Evolutionary conservation across 2,888 invertebrate species (phyloP).

Genomic region (Daptonema setosum): DNA sequence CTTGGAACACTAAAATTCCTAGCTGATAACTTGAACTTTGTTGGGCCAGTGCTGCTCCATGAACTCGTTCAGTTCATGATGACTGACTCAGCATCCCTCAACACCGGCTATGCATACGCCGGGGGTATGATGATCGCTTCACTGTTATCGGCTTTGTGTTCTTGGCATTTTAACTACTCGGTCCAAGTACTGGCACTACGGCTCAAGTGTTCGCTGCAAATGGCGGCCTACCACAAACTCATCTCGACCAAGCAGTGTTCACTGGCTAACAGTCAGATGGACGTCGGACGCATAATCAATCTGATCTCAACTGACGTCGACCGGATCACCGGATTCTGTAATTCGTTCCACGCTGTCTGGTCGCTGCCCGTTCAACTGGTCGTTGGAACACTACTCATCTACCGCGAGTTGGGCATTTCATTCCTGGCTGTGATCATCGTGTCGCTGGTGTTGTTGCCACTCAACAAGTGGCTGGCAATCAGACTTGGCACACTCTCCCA

Average conservation of each 20-base stretch:
- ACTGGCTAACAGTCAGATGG: slow-evolving; percentile 13
- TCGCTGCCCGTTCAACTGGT: slow-evolving; percentile 74
- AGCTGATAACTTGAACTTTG: slow-evolving; percentile 61
- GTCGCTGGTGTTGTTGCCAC: slow-evolving; percentile 64
- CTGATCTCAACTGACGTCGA: slow-evolving; percentile 91
- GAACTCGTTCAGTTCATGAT: slow-evolving; percentile 56
- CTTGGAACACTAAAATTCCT: slow-evolving; percentile 60
- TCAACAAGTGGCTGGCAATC: slow-evolving; percentile 67
- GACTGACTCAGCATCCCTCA: slow-evolving; percentile 38
- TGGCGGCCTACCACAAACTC: slow-evolving; percentile 37
- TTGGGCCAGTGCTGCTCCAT: slow-evolving; percentile 66
- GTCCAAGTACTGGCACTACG: slow-evolving; percentile 40
- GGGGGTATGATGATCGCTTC: slow-evolving; percentile 43
- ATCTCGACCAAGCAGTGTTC: slow-evolving; percentile 8
- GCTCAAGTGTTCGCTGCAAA: slow-evolving; percentile 2
- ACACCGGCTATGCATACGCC: slow-evolving; percentile 35
- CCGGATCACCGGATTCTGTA: slow-evolving; percentile 77
- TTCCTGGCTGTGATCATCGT: slow-evolving; percentile 73
- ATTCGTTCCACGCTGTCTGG: slow-evolving; percentile 88
- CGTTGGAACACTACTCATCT: slow-evolving; percentile 58
- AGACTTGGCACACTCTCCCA: slow-evolving; percentile 64
- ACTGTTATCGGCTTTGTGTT: slow-evolving; percentile 51
- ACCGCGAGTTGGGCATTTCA: slow-evolving; percentile 62
- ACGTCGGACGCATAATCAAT: slow-evolving; percentile 68
- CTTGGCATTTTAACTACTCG: slow-evolving; percentile 67